phyloP scores from a whole-genome alignment of 2,113 vertebrate genomes.

The Chaetodon trifascialis region DNA sequence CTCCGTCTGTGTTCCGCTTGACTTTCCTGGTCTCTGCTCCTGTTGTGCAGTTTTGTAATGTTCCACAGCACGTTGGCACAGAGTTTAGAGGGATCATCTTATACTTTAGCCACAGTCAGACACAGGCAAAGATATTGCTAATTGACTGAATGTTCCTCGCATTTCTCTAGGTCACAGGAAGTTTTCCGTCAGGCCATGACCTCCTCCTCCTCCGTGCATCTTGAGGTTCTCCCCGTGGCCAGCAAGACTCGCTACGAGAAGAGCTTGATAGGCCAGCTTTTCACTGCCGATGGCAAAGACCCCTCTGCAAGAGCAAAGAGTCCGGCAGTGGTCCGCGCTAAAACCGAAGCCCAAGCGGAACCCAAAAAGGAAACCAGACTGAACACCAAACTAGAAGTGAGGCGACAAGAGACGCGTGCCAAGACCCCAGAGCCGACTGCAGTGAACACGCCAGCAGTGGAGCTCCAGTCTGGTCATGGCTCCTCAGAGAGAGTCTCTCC shows the following conservation, averaged over 20 bases:
- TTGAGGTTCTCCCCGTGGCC: constrained; percentile 86
- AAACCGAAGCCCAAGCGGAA: constrained; percentile 16
- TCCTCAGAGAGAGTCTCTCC: constrained; percentile 51
- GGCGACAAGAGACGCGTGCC: constrained; percentile 46
- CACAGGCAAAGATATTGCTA: not conserved
- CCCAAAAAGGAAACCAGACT: constrained; percentile 12
- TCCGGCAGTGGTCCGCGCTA: constrained; percentile 73
- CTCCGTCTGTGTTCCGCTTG: constrained; percentile 13
- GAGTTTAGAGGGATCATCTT: not conserved
- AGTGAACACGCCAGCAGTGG: not conserved
- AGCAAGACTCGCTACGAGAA: constrained; percentile 92
- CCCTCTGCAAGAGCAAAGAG: constrained; percentile 78
- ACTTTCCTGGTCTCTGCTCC: not conserved
- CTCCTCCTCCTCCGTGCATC: constrained; percentile 77
- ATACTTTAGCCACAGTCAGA: not conserved
- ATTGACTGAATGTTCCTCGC: not conserved
- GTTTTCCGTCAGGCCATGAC: constrained; percentile 93
- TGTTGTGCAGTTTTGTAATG: constrained; percentile 3
- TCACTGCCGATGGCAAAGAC: constrained; percentile 74
- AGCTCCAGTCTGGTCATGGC: constrained; percentile 7
- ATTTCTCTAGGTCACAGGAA: constrained; percentile 89
- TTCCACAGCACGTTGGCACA: not conserved
- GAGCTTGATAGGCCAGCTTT: constrained; percentile 89
- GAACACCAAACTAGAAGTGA: constrained; percentile 12
- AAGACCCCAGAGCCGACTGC: constrained; percentile 42